Percentiles rank a stretch among this genome's conserved stretches.
Conservation (phyloP, 2,113 vertebrate genomes). For the Clarias magur region DNA sequence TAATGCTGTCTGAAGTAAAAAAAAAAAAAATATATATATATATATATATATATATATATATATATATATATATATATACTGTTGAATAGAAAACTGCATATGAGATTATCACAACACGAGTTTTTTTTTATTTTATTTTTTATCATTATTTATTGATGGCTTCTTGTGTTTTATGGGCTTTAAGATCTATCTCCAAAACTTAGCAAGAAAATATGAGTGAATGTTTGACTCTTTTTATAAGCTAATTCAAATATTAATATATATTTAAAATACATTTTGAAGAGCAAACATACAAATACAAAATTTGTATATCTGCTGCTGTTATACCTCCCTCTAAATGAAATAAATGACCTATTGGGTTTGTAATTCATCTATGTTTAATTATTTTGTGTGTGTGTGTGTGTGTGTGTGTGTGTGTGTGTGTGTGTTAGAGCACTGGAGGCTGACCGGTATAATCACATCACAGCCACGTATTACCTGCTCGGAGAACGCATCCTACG, state of each 20-base stretch:
- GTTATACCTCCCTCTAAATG: neutral
- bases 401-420: slow-evolving; percentile 36
- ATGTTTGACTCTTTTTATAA: neutral
- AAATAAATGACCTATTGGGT: neutral
- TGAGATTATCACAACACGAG: neutral
- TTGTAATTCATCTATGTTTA: neutral
- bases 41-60: too few species aligned
- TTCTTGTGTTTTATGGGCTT: neutral
- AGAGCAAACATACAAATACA: too few species aligned
- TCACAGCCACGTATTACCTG: slow-evolving; percentile 77
- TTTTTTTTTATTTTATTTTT: neutral
- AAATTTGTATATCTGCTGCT: too few species aligned
- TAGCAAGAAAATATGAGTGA: neutral
- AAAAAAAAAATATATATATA: too few species aligned
- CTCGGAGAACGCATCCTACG: slow-evolving; percentile 74
- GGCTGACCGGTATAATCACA: slow-evolving; percentile 75
- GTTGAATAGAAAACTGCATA: neutral
- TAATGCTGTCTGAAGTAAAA: neutral
- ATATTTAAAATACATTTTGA: neutral
- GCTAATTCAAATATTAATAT: neutral
- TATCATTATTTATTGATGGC: neutral
- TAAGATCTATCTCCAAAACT: neutral
- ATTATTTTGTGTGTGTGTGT: slow-evolving; percentile 1
- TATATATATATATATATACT: too few species aligned
- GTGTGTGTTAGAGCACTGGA: slow-evolving; percentile 70